A percentile compares a stretch with the other conserved stretches of the same genome.
phyloP scores from a whole-genome alignment of 2,888 invertebrate species.

The Clanis bilineata region DNA sequence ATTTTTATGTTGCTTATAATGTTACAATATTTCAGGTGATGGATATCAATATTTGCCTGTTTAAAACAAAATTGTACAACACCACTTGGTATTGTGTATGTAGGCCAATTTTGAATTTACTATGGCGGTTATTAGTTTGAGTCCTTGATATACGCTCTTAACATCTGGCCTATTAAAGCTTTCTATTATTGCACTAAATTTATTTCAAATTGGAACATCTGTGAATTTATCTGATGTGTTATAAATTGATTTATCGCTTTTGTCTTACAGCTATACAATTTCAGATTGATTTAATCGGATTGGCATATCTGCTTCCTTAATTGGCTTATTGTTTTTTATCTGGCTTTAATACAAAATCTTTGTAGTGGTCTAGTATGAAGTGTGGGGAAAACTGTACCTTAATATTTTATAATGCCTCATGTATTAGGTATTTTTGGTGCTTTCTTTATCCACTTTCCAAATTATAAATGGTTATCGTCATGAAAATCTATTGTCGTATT shows the following conservation, averaged over 20 bases:
- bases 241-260: not conserved
- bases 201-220: not conserved
- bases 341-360: not conserved
- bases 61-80: constrained; percentile 54
- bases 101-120: constrained; percentile 24
- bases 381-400: not conserved
- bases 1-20: constrained; percentile 14
- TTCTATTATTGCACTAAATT: constrained; percentile 2
- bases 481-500: no score
- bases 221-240: not conserved
- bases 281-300: not conserved
- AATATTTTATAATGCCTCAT: not conserved
- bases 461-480: no score
- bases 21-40: constrained; percentile 55
- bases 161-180: constrained; percentile 10
- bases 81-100: constrained; percentile 74
- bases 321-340: not conserved
- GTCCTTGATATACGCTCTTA: not conserved
- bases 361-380: not conserved
- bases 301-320: not conserved
- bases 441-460: not conserved
- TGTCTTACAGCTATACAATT: not conserved
- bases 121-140: not conserved
- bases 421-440: not conserved
- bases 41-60: constrained; percentile 69